phyloP scores from a whole-genome alignment of 2,888 invertebrate genomes.

The Hyles lineata region DNA sequence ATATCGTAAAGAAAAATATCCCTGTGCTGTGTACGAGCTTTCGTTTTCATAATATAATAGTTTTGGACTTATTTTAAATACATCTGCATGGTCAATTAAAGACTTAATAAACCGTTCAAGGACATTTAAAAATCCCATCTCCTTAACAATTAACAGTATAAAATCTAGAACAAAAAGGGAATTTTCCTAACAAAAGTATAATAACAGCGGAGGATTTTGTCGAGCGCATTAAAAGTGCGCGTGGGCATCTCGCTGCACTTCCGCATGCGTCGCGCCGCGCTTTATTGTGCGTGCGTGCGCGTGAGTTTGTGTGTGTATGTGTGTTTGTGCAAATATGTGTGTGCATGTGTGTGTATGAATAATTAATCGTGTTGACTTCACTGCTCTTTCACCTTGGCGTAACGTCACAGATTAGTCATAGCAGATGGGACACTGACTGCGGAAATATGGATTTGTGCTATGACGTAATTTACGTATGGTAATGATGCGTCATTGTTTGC shows the following conservation, averaged over 20 bases:
- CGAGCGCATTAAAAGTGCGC: conserved; percentile 22
- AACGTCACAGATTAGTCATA: conserved; percentile 9
- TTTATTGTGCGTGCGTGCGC: conserved; percentile 1
- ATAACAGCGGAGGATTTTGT: conserved; percentile 2
- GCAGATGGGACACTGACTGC: not conserved
- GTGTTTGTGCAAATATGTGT: not conserved
- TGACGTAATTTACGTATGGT: no score
- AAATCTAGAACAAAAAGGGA: not conserved
- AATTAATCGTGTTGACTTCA: conserved; percentile 24
- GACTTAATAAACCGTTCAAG: no score
- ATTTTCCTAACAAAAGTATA: conserved; percentile 1
- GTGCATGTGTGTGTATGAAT: conserved; percentile 14
- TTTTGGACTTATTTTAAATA: no score
- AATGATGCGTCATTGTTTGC: no score
- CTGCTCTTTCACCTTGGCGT: conserved; percentile 27
- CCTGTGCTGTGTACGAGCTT: no score
- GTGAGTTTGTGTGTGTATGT: not conserved
- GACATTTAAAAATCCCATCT: no score
- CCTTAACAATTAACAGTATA: no score
- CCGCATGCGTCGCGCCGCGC: conserved; percentile 18
- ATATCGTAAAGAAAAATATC: no score
- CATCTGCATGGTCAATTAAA: no score
- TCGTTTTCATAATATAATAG: no score
- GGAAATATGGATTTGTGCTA: no score
- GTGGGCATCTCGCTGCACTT: conserved; percentile 15